Evolutionary conservation across 2,113 vertebrate genomes (phyloP).

Genomic region (Bombycilla garrulus): DNA sequence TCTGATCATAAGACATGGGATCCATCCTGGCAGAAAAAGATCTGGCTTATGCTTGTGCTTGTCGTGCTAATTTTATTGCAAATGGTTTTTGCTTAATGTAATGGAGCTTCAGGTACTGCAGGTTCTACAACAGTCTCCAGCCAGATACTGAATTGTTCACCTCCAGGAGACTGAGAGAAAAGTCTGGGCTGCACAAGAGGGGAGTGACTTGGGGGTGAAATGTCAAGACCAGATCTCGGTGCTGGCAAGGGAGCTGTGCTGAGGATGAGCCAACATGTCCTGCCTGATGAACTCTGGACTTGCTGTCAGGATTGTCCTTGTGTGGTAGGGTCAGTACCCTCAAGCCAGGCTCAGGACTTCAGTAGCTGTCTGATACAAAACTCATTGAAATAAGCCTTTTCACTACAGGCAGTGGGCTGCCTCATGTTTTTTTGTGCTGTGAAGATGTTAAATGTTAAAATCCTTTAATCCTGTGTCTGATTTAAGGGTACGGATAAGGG

Average conservation of each 20-base stretch:
- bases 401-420: not conserved
- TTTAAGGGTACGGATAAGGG: not conserved
- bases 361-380: not conserved
- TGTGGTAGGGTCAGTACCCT: not conserved
- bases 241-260: not conserved
- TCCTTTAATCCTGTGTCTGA: not conserved
- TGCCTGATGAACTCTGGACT: not conserved
- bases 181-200: not conserved
- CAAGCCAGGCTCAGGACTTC: not conserved
- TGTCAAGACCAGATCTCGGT: not conserved
- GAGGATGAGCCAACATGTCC: not conserved
- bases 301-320: not conserved
- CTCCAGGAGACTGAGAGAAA: not conserved
- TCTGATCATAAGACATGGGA: not conserved
- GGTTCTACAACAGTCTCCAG: not conserved
- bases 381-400: not conserved
- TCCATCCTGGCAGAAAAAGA: not conserved
- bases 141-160: not conserved
- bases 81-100: not conserved
- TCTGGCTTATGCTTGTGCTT: not conserved
- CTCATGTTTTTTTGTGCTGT: not conserved
- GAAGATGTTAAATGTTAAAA: not conserved
- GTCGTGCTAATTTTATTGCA: not conserved
- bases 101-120: not conserved
- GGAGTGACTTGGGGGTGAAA: not conserved